A percentile compares a stretch with the other conserved stretches of the same genome.
phyloP scores from a whole-genome alignment of 2,888 invertebrate genomes.

The Orthosia cruda region DNA sequence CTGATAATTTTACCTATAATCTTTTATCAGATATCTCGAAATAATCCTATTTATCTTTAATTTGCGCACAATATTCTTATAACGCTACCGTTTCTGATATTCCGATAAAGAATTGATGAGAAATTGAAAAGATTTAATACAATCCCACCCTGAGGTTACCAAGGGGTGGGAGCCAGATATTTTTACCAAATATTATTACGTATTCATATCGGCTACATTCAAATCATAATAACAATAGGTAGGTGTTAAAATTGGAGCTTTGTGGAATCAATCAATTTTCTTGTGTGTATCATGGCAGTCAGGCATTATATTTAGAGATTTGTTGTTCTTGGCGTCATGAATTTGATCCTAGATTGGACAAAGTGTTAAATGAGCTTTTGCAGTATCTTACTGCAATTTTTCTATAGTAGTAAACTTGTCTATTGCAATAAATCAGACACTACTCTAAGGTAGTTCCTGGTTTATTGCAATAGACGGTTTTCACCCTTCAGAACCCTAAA shows the following conservation, averaged over 20 bases:
- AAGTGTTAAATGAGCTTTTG: no score
- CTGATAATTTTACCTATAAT: neutral
- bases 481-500: no score
- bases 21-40: neutral
- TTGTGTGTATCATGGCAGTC: neutral
- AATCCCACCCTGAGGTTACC: constrained; percentile 23
- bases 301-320: no score
- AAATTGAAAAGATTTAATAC: constrained; percentile 19
- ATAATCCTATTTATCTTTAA: constrained; percentile 36
- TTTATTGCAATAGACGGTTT: no score
- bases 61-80: constrained; percentile 25
- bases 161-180: constrained; percentile 18
- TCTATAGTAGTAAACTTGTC: no score
- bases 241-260: constrained; percentile 11
- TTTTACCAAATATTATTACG: constrained; percentile 36
- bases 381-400: no score
- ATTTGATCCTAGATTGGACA: no score
- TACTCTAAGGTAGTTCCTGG: no score
- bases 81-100: neutral
- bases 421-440: no score
- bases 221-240: constrained; percentile 23
- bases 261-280: constrained; percentile 27
- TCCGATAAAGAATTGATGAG: constrained; percentile 17
- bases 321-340: no score
- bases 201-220: constrained; percentile 38